Evolutionary conservation across 2,797 vertebrate species (phyloP), one percentile per base, ranked within the genome.

Genomic region (Prunella strophiata): DNA sequence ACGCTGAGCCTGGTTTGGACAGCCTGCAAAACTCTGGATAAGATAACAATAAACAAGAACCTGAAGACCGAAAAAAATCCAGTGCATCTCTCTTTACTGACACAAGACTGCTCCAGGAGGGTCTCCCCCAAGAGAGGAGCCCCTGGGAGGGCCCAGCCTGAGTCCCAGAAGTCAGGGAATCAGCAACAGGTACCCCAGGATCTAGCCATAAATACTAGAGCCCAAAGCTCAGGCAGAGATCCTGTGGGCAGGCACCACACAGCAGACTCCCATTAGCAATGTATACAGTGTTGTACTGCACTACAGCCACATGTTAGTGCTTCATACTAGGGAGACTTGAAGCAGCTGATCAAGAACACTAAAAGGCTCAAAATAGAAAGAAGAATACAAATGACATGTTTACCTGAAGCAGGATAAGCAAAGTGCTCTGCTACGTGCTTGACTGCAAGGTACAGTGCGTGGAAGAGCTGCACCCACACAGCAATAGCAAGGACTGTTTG

Each of bases 211-310:
- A 36, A 15, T 7, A 19, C 25, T 5, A 6, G 0, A 63, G 30
- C 8, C 13, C 27, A 63, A 55, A 57, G 30, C 26, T 29, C 3
- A 7, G n/a, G 27, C 36, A 78, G 14, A 57, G 29, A 65, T 54
- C 16, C 25, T 48, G 29, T 8, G 51, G 34, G 18, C 66, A 54
- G 32, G 36, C 36, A 67, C n/a, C 0, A 0, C 58, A 21, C 7
- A 77, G 61, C 55, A 85, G 43, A 11, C 26, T 45, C 51, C 26
- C 9, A 15, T 43, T 14, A 58, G 32, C 42, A 43, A 57, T 0
- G 0, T 9, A 13, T 8, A 12, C 2, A 40, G 27, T 9, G 10
- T 26, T 21, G 25, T 16, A 34, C 21, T 2, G 10, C 16, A 50
- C 21, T 43, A 36, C 20, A 72, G 20, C 13, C 58, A 59, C n/a